These are phyloP conservation scores for Drosophila buzzatii DNA, from an alignment of 2,888 invertebrate genomes.

Conservation along the genomic window DNA sequence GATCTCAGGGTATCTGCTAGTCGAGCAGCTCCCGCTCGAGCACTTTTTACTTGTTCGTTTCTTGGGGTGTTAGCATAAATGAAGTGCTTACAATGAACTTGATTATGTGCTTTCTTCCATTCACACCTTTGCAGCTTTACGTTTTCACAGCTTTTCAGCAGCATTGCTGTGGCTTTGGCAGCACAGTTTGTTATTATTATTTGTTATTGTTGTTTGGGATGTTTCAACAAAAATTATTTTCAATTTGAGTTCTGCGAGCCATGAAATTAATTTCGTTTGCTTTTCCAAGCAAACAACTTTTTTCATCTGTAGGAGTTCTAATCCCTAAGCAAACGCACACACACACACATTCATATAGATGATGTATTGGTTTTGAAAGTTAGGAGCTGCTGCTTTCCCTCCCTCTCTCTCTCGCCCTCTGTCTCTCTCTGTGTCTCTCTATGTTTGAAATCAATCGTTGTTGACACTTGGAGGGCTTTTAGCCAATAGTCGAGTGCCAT, in stretches of 20 bases:
- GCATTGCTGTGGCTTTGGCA: conserved; percentile 24
- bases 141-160: conserved; percentile 35
- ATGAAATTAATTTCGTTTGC: conserved; percentile 78
- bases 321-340: conserved; percentile 25
- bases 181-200: conserved; percentile 1
- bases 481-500: conserved; percentile 18
- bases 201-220: conserved; percentile 24
- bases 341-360: neutral
- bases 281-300: conserved; percentile 16
- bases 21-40: neutral
- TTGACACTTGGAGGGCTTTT: conserved; percentile 50
- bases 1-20: neutral
- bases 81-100: conserved; percentile 26
- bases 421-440: conserved; percentile 6
- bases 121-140: conserved; percentile 38
- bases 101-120: conserved; percentile 32
- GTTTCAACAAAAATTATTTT: conserved; percentile 70
- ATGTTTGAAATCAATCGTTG: conserved; percentile 56
- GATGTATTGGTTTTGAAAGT: conserved; percentile 7
- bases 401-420: neutral
- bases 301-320: conserved; percentile 24
- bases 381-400: conserved; percentile 17
- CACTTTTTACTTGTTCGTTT: neutral
- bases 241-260: conserved; percentile 73
- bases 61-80: conserved; percentile 13